A percentile compares a stretch with the other conserved stretches of the same genome.
These are phyloP conservation scores for Argyrosomus regius DNA, from an alignment of 2,797 vertebrate genomes.

Conservation along the genomic window DNA sequence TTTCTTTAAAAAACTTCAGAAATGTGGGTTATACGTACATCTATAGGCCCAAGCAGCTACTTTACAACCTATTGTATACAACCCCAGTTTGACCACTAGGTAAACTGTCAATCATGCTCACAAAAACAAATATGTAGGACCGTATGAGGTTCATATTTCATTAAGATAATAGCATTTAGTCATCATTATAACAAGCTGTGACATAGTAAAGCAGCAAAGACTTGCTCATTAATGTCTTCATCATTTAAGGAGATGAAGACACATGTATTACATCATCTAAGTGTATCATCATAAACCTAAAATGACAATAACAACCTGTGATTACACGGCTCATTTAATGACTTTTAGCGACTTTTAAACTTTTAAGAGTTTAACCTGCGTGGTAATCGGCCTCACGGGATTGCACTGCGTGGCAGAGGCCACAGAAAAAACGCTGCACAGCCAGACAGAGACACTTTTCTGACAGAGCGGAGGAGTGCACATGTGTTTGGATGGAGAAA, in stretches of 20 bases:
- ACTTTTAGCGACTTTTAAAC: conserved; percentile 54
- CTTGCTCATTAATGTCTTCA: conserved; percentile 26
- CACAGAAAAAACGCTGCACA: neutral
- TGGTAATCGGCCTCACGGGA: conserved; percentile 55
- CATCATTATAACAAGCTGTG: conserved; percentile 59
- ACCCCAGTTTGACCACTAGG: conserved; percentile 8
- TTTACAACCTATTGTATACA: conserved; percentile 10
- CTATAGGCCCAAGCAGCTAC: conserved; percentile 12
- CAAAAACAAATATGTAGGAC: conserved; percentile 11
- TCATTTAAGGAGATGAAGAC: conserved; percentile 50
- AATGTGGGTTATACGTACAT: conserved; percentile 13
- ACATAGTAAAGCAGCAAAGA: conserved; percentile 34
- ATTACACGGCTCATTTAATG: conserved; percentile 48
- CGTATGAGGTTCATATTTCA: conserved; percentile 47
- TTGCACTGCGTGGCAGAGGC: conserved; percentile 21
- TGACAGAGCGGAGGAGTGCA: conserved; percentile 34
- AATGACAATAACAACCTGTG: conserved; percentile 56
- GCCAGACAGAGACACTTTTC: conserved; percentile 5
- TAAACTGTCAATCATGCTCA: conserved; percentile 38
- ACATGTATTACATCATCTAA: conserved; percentile 45
- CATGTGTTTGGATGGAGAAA: conserved; percentile 54
- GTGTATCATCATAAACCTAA: conserved; percentile 31
- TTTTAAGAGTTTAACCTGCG: conserved; percentile 57
- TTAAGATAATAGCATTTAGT: conserved; percentile 28
- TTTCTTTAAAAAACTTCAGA: conserved; percentile 34